A percentile compares a stretch with the other conserved stretches of the same genome.
Conservation (phyloP, 2,113 vertebrate species). For the Plestiodon gilberti region DNA sequence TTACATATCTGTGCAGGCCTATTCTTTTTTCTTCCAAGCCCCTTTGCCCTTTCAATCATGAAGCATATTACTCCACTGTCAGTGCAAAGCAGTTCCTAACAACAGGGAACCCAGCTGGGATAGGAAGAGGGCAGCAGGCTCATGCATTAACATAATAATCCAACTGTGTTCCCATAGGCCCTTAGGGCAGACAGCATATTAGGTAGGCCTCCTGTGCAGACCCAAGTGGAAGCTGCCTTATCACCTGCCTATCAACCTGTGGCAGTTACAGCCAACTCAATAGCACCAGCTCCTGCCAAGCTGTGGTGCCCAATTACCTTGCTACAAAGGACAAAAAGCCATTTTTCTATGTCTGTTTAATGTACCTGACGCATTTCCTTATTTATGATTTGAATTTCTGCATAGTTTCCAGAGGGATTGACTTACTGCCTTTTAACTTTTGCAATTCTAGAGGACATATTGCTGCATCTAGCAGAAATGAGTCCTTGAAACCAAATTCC, state of each 20-base stretch:
- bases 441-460: conserved; percentile 21
- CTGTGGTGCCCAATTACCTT: conserved; percentile 68
- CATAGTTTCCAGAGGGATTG: conserved; percentile 8
- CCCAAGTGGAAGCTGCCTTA: conserved; percentile 79
- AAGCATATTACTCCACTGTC: conserved; percentile 99
- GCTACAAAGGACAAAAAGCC: conserved; percentile 61
- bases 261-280: conserved; percentile 76
- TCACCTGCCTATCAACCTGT: conserved; percentile 93
- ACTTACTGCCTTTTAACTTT: conserved; percentile 59
- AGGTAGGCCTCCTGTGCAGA: conserved; percentile 89
- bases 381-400: conserved; percentile 8
- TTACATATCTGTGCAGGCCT: conserved; percentile 87
- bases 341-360: conserved; percentile 58
- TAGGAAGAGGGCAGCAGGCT: conserved; percentile 96
- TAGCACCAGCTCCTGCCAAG: conserved; percentile 68
- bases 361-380: conserved; percentile 46
- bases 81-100: conserved; percentile 98
- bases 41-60: conserved; percentile 99
- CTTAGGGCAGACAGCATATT: conserved; percentile 97
- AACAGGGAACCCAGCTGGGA: conserved; percentile 98
- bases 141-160: conserved; percentile 99
- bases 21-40: conserved; percentile 83
- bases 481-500: conserved; percentile 28
- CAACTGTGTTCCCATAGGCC: conserved; percentile 94
- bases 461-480: conserved; percentile 27